Percentiles rank a stretch among this genome's conserved stretches.
Conservation (phyloP, 2,888 invertebrate genomes). For the Dexiosoma caninum region DNA sequence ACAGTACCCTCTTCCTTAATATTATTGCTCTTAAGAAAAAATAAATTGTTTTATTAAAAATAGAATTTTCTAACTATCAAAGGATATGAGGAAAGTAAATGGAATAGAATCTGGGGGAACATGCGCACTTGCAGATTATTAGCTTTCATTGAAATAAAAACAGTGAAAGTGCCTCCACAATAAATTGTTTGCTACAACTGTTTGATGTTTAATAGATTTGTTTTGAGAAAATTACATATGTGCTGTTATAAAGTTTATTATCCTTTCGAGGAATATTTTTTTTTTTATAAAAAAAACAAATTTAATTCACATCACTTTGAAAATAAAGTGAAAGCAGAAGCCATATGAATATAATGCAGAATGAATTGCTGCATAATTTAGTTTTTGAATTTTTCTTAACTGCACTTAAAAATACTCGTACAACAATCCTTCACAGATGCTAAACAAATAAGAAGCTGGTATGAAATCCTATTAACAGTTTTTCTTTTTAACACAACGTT, state of each 20-base stretch:
- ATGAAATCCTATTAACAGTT: conserved; percentile 35
- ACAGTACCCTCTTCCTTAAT: too few species aligned
- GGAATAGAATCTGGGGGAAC: too few species aligned
- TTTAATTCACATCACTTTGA: conserved; percentile 40
- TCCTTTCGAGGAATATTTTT: too few species aligned
- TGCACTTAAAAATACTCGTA: neutral
- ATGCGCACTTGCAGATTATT: too few species aligned
- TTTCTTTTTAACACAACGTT: conserved; percentile 29
- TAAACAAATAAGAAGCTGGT: conserved; percentile 51
- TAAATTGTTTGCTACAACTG: too few species aligned
- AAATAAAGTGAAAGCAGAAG: conserved; percentile 28
- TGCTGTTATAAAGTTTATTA: neutral
- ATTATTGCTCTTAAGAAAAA: too few species aligned
- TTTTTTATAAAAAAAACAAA: conserved; percentile 15
- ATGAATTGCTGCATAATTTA: conserved; percentile 49
- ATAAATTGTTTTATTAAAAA: too few species aligned
- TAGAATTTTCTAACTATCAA: too few species aligned
- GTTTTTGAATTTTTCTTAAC: conserved; percentile 13
- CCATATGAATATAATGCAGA: conserved; percentile 18
- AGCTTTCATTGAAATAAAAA: too few species aligned
- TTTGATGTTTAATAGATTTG: conserved; percentile 27
- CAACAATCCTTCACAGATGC: conserved; percentile 56
- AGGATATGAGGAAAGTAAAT: too few species aligned
- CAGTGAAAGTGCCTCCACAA: too few species aligned
- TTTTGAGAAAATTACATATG: conserved; percentile 30